Percentiles rank a stretch among this genome's conserved stretches.
phyloP scores from a whole-genome alignment of 2,113 vertebrate genomes.

The Coracopsis vasa region DNA sequence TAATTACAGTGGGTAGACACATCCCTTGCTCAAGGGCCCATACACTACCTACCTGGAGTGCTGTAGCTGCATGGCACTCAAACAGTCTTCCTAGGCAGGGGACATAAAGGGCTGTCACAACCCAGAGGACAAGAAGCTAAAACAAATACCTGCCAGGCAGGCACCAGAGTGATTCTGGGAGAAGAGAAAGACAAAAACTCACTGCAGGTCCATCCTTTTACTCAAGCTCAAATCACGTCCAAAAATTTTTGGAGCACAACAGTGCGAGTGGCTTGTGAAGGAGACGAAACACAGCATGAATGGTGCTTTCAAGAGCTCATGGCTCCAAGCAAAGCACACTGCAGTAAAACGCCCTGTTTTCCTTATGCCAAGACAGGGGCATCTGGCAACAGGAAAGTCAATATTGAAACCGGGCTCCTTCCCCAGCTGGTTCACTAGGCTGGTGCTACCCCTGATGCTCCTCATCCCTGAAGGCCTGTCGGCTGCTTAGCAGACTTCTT shows the following conservation, averaged over 20 bases:
- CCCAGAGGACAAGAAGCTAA: not conserved
- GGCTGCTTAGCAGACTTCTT: not conserved
- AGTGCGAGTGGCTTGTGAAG: not conserved
- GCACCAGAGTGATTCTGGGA: not conserved
- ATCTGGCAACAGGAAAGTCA: not conserved
- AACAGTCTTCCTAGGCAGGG: not conserved
- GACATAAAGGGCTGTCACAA: not conserved
- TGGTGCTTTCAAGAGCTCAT: not conserved
- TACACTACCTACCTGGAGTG: not conserved
- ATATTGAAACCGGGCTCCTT: not conserved
- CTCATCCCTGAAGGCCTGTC: not conserved
- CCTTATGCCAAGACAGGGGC: not conserved
- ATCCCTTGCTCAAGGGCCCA: not conserved
- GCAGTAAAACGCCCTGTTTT: not conserved
- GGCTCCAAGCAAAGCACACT: not conserved
- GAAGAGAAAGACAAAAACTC: not conserved
- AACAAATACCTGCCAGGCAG: not conserved
- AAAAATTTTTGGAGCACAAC: not conserved
- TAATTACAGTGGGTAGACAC: not conserved
- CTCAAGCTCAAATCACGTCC: not conserved
- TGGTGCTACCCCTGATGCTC: not conserved
- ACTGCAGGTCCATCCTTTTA: not conserved
- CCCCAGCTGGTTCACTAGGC: not conserved
- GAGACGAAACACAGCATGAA: not conserved
- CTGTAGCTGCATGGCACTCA: not conserved